phyloP scores from a whole-genome alignment of 2,888 invertebrate species.

The Seira musarum region DNA sequence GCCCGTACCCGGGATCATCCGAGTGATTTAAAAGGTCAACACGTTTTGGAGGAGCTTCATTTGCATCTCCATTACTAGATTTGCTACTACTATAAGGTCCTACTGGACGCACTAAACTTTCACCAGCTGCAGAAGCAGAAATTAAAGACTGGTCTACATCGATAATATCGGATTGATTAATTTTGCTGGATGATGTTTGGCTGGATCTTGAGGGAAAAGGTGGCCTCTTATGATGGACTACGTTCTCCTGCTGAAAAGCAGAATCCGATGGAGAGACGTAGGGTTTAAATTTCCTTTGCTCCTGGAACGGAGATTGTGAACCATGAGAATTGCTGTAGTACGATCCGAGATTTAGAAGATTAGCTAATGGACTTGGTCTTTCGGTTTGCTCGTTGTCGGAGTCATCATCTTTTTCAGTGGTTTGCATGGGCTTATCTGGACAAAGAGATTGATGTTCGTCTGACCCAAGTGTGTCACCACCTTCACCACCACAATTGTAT shows the following conservation, averaged over 20 bases:
- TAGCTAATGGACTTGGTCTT: slow-evolving; percentile 20
- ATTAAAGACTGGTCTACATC: too few relatives aligned
- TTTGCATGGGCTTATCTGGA: slow-evolving; percentile 55
- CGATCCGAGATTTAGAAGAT: slow-evolving; percentile 27
- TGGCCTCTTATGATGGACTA: too few relatives aligned
- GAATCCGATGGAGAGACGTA: slow-evolving; percentile 38
- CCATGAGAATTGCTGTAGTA: slow-evolving; percentile 9
- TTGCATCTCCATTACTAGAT: slow-evolving; percentile 16
- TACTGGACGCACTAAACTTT: slow-evolving; percentile 14
- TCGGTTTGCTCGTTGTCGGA: slow-evolving; percentile 43
- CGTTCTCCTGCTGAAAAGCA: slow-evolving; percentile 23
- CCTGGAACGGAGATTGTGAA: slow-evolving; percentile 28
- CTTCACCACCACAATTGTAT: slow-evolving; percentile 61
- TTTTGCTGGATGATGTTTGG: too few relatives aligned
- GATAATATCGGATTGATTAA: too few relatives aligned
- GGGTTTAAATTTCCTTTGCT: slow-evolving; percentile 44
- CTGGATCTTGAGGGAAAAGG: too few relatives aligned
- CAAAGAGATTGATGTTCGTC: slow-evolving; percentile 57
- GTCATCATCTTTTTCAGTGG: slow-evolving; percentile 50
- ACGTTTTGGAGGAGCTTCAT: slow-evolving; percentile 33
- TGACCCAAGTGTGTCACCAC: slow-evolving; percentile 53
- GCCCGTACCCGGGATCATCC: slow-evolving; percentile 52
- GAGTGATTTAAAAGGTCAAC: slow-evolving; percentile 36
- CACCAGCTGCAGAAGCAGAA: slow-evolving; percentile 21
- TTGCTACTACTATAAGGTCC: slow-evolving; percentile 33